These are phyloP conservation scores for Melanostoma scalare DNA, from an alignment of 2,888 invertebrate genomes.

Conservation along the genomic window DNA sequence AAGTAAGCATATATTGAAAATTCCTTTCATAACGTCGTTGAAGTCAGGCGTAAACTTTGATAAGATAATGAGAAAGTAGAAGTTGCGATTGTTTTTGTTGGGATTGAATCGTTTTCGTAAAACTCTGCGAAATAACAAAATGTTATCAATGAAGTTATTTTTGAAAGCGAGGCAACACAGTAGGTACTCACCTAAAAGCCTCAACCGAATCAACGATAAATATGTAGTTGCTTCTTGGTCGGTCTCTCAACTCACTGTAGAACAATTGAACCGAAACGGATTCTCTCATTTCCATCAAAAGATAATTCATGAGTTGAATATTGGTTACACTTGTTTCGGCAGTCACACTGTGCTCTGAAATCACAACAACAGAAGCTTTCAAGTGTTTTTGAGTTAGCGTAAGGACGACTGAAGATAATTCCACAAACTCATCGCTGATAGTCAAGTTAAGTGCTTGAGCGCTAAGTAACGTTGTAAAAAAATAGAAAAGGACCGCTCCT, in stretches of 20 bases:
- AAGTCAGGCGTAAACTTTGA: not conserved
- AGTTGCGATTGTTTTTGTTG: constrained; percentile 14
- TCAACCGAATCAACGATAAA: constrained; percentile 15
- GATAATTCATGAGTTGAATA: constrained; percentile 5
- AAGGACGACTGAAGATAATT: not conserved
- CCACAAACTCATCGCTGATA: not conserved
- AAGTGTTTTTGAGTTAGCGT: not conserved
- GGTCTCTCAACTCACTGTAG: constrained; percentile 9
- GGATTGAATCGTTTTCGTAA: not conserved
- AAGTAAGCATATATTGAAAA: constrained; percentile 9
- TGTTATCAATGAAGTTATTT: not conserved
- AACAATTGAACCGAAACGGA: not conserved
- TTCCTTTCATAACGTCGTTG: not conserved
- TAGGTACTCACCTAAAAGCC: constrained; percentile 12
- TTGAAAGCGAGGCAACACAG: no score
- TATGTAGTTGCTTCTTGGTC: constrained; percentile 10
- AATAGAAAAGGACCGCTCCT: not conserved
- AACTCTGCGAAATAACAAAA: not conserved
- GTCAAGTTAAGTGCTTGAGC: not conserved
- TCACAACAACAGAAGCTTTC: not conserved
- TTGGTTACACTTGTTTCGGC: not conserved
- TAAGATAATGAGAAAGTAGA: constrained; percentile 4
- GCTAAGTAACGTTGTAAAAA: not conserved
- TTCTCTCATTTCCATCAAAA: not conserved
- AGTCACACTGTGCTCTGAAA: constrained; percentile 13